Conservation (phyloP, 2,797 vertebrate species). For the Allobates femoralis region DNA sequence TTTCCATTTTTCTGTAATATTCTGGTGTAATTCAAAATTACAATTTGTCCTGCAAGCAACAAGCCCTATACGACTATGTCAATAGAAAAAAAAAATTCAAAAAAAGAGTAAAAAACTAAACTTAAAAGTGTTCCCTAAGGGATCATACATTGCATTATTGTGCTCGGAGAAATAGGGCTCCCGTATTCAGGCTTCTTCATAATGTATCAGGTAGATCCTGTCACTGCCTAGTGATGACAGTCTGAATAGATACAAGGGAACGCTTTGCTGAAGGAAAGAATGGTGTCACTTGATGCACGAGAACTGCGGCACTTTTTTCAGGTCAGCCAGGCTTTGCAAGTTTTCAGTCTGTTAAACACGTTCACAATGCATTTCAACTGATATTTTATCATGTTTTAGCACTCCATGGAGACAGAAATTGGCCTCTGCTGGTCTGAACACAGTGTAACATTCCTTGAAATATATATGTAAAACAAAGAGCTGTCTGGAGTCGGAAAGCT, state of each 20-base stretch:
- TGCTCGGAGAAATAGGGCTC: neutral
- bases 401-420: slow-evolving; percentile 17
- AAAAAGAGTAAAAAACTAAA: too few species aligned
- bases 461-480: slow-evolving; percentile 27
- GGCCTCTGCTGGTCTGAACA: slow-evolving; percentile 23
- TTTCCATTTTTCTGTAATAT: too few species aligned
- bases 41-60: too few species aligned
- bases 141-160: neutral
- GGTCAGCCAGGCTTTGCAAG: slow-evolving; percentile 6
- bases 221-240: neutral
- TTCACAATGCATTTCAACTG: neutral
- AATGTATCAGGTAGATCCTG: neutral
- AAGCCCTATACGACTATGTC: too few species aligned
- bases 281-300: neutral
- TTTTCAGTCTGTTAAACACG: slow-evolving; percentile 33
- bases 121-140: too few species aligned
- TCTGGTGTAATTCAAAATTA: too few species aligned
- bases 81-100: too few species aligned
- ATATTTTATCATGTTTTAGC: slow-evolving; percentile 34
- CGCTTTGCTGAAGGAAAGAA: neutral
- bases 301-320: neutral
- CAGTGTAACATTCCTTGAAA: slow-evolving; percentile 31
- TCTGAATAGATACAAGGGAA: neutral
- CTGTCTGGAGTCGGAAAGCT: slow-evolving; percentile 21
- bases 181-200: neutral